A percentile compares a stretch with the other conserved stretches of the same genome.
Conservation (phyloP, 2,113 vertebrate genomes). For the Periophthalmus modestus region DNA sequence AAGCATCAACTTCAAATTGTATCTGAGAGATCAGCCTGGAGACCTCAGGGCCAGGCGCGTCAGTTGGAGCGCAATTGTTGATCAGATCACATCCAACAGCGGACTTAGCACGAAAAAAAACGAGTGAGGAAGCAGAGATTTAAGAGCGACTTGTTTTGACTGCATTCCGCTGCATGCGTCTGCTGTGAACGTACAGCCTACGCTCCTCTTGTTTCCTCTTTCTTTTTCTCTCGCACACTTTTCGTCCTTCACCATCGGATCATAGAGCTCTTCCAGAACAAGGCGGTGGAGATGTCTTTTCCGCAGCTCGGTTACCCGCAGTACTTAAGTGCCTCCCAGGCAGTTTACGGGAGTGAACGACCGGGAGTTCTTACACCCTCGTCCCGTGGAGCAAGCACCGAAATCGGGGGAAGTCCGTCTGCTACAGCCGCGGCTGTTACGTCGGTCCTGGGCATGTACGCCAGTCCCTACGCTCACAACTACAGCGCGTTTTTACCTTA, state of each 20-base stretch:
- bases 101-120: slow-evolving; percentile 81
- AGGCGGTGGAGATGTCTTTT: slow-evolving; percentile 88
- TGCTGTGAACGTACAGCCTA: slow-evolving; percentile 51
- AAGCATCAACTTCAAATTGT: slow-evolving; percentile 99
- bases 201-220: slow-evolving; percentile 35
- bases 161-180: slow-evolving; percentile 66
- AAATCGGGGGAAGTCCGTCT: slow-evolving; percentile 85
- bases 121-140: slow-evolving; percentile 72
- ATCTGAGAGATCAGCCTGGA: slow-evolving; percentile 94
- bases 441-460: slow-evolving; percentile 94
- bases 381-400: slow-evolving; percentile 83
- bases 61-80: slow-evolving; percentile 97
- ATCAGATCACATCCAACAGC: slow-evolving; percentile 95
- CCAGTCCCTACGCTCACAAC: slow-evolving; percentile 90
- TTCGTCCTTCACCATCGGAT: slow-evolving; percentile 56
- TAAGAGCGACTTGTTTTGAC: slow-evolving; percentile 76
- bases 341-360: slow-evolving; percentile 88
- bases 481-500: slow-evolving; percentile 97
- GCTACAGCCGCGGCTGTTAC: slow-evolving; percentile 84
- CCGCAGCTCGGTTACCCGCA: slow-evolving; percentile 95
- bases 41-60: slow-evolving; percentile 94
- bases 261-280: slow-evolving; percentile 43
- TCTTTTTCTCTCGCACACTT: slow-evolving; percentile 30
- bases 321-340: slow-evolving; percentile 91
- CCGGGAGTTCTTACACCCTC: slow-evolving; percentile 86